phyloP scores from a whole-genome alignment of 2,888 invertebrate species.

The Alitta virens region DNA sequence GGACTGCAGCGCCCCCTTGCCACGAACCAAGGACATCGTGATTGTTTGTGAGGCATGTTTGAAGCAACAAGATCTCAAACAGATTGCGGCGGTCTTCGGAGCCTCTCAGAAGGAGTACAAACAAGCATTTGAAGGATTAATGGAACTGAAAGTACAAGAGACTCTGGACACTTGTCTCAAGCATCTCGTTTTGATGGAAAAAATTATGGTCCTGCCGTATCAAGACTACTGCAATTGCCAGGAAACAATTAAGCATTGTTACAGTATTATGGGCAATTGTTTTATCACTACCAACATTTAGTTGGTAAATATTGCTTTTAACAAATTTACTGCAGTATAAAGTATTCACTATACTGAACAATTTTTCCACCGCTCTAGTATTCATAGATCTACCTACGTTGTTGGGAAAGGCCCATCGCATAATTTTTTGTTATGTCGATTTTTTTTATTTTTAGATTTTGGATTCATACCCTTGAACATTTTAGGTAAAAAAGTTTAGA shows the following conservation, averaged over 20 bases:
- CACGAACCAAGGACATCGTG: conserved; percentile 24
- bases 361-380: too few species aligned
- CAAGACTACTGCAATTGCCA: conserved; percentile 51
- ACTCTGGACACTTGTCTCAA: conserved; percentile 35
- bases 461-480: too few species aligned
- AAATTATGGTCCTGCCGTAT: conserved; percentile 43
- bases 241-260: conserved; percentile 54
- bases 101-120: conserved; percentile 32
- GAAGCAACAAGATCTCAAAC: neutral
- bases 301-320: too few species aligned
- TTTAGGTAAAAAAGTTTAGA: too few species aligned
- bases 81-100: conserved; percentile 21
- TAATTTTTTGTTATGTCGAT: too few species aligned
- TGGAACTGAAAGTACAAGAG: conserved; percentile 31
- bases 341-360: too few species aligned
- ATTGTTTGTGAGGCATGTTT: neutral
- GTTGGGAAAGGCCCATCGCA: too few species aligned
- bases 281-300: neutral
- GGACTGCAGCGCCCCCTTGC: conserved; percentile 40
- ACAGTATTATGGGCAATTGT: conserved; percentile 46
- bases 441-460: too few species aligned
- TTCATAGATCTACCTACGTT: too few species aligned
- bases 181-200: conserved; percentile 39
- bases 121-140: conserved; percentile 36
- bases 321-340: too few species aligned